phyloP scores from a whole-genome alignment of 2,888 invertebrate genomes.

The Pandemis heparana region DNA sequence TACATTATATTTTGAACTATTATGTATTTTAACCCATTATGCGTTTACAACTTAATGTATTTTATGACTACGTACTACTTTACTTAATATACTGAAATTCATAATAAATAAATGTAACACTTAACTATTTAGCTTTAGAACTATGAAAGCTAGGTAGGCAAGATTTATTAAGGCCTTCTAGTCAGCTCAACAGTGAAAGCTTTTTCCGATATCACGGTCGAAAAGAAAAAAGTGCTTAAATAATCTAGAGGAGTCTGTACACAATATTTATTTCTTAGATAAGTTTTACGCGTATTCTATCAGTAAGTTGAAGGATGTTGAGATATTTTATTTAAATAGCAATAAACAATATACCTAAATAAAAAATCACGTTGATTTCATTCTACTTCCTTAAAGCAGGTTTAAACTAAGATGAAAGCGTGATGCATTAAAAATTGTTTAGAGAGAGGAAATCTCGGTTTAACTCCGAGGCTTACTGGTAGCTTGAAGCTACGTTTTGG shows the following conservation, averaged over 20 bases:
- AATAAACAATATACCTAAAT: constrained; percentile 15
- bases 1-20: no score
- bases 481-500: constrained; percentile 17
- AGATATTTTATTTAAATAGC: constrained; percentile 25
- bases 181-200: constrained; percentile 31
- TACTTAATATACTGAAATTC: constrained; percentile 14
- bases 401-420: neutral
- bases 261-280: constrained; percentile 22
- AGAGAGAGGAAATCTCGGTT: constrained; percentile 8
- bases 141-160: constrained; percentile 40
- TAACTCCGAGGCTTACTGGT: constrained; percentile 27
- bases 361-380: neutral
- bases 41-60: neutral
- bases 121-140: constrained; percentile 25
- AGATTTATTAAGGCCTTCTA: constrained; percentile 41
- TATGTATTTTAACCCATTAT: no score
- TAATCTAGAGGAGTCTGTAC: constrained; percentile 3
- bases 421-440: neutral
- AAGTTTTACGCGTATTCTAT: constrained; percentile 4
- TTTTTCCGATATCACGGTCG: constrained; percentile 26
- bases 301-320: neutral
- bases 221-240: constrained; percentile 22
- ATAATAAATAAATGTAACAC: constrained; percentile 18
- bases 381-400: neutral
- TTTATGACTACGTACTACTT: constrained; percentile 10